Evolutionary conservation across 2,888 invertebrate species (phyloP).

Genomic region (Cryptus viduatorius): DNA sequence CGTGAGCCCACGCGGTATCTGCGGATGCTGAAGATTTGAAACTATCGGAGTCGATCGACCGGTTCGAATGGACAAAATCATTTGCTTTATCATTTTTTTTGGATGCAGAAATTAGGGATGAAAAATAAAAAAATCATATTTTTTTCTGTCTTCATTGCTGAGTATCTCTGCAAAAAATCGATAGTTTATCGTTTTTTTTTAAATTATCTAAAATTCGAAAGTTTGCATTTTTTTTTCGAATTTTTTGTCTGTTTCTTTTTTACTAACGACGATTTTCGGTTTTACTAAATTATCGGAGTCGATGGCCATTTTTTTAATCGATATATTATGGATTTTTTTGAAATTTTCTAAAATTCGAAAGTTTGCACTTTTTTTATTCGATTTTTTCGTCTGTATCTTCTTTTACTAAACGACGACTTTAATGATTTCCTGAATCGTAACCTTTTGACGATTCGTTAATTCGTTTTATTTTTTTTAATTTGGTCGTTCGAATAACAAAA

Average conservation of each 20-base stretch:
- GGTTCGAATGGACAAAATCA: not conserved
- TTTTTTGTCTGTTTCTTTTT: too few species aligned
- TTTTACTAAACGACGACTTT: too few species aligned
- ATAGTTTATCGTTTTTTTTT: not conserved
- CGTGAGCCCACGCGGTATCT: constrained; percentile 18
- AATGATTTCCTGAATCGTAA: not conserved
- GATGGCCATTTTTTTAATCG: not conserved
- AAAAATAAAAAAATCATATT: not conserved
- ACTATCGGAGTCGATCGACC: not conserved
- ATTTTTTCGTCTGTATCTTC: too few species aligned
- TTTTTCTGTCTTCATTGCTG: not conserved
- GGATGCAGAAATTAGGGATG: too few species aligned
- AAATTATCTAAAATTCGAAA: too few species aligned
- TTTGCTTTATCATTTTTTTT: too few species aligned
- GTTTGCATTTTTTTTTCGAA: too few species aligned
- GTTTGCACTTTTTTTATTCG: too few species aligned
- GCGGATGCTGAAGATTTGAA: not conserved
- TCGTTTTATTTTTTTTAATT: not conserved
- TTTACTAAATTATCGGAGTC: too few species aligned
- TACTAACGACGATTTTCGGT: too few species aligned
- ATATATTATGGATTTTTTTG: not conserved
- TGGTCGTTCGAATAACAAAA: not conserved
- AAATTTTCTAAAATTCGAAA: too few species aligned
- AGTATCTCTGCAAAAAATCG: not conserved
- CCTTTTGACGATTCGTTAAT: not conserved